Base-by-base conservation (phyloP, 2,113 vertebrate species). In the Suncus etruscus region DNA sequence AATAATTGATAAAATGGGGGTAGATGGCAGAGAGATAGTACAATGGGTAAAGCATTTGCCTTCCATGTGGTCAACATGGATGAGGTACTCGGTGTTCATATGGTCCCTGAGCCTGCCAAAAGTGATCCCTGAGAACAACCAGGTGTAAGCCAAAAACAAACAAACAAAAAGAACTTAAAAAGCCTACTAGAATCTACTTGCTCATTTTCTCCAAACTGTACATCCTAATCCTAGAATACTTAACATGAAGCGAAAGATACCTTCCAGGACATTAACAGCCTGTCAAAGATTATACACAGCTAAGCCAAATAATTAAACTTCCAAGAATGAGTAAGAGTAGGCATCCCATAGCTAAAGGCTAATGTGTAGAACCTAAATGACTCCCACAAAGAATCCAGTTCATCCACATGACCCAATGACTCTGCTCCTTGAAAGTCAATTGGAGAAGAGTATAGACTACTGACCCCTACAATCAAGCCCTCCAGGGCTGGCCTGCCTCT, bases 391-490 rank as follows among this genome's bases (percentile, higher is more conserved):
- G 74, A 91, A 65, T 61, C 15, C 16, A 61, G 11, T 32, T 84
- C 51, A 83, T 51, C 50, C 48, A 63, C 24, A 68, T 0, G 7
- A 83, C 29, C 66, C 74, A 82, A 22, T 72, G 65, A 58, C 66
- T 95, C 31, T 61, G 6, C 63, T 88, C 63, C 77, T 90, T 1
- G 0, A 76, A 76, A 70, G 63, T 68, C 24, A 75, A 15, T 48
- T 83, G 16, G 54, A 78, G 70, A 91, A 61, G 25, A 48, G 25
- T 47, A 24, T 47, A 12, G 32, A 81, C 65, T 94, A 58, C 68
- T 96, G 76, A 90, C n/a, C 86, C 79, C 63, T 47, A 32, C 74
- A 86, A 90, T 75, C 86, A 83, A 61, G 29, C 58, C 89, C 76
- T 86, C 58, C 27, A 93, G 58, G 61, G 25, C 78, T 88, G 77